A percentile compares a stretch with the other conserved stretches of the same genome.
These are phyloP conservation scores for Mareca strepera DNA, from an alignment of 2,797 vertebrate species.

Conservation along the genomic window DNA sequence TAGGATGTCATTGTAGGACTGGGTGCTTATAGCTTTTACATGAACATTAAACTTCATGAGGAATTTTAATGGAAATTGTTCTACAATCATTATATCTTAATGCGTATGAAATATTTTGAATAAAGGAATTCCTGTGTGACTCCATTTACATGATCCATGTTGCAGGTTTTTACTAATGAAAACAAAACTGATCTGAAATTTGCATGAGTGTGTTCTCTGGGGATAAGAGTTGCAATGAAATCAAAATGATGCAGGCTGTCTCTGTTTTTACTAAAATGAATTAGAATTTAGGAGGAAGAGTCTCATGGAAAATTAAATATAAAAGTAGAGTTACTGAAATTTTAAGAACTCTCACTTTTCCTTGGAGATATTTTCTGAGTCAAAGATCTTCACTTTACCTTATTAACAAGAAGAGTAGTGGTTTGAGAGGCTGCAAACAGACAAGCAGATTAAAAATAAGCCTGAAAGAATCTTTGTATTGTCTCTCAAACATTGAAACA, in stretches of 20 bases:
- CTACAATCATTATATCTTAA: background rate
- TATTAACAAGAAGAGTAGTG: background rate
- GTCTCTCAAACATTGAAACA: conserved; percentile 11
- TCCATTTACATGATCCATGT: background rate
- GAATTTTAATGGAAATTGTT: conserved; percentile 17
- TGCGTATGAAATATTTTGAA: background rate
- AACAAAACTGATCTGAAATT: conserved; percentile 63
- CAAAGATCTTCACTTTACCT: conserved; percentile 23
- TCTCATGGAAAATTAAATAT: conserved; percentile 46
- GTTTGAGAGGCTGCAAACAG: background rate
- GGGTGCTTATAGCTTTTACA: background rate
- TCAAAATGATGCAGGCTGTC: conserved; percentile 43
- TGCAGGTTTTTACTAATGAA: conserved; percentile 45
- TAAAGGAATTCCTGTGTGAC: conserved; percentile 36
- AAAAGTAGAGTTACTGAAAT: conserved; percentile 25
- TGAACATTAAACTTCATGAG: background rate
- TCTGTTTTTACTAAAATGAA: conserved; percentile 10
- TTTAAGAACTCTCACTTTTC: conserved; percentile 51
- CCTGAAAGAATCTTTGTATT: conserved; percentile 8
- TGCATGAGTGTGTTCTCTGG: conserved; percentile 19
- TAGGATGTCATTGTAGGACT: background rate
- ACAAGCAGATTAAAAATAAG: conserved; percentile 1
- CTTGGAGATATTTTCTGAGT: conserved; percentile 48
- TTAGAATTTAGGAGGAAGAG: background rate
- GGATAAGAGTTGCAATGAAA: conserved; percentile 41